Evolutionary conservation across 2,113 vertebrate species (phyloP).

Genomic region (Tupaia chinensis): DNA sequence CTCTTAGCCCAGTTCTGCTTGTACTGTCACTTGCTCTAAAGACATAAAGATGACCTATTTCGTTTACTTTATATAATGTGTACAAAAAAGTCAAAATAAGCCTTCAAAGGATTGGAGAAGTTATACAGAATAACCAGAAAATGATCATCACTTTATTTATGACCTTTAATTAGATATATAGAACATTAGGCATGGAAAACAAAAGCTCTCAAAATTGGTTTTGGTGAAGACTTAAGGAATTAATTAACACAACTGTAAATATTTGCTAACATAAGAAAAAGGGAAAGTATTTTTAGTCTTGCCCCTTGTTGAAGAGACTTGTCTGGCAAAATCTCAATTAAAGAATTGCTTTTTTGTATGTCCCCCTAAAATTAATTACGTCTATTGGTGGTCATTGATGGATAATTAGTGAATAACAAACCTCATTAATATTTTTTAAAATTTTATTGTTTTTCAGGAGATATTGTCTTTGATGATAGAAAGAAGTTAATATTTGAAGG

Average conservation of each 20-base stretch:
- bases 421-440: not conserved
- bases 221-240: not conserved
- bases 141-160: not conserved
- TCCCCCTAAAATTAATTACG: not conserved
- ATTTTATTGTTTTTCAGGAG: not conserved
- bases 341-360: not conserved
- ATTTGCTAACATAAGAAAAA: not conserved
- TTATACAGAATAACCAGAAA: not conserved
- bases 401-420: constrained; percentile 9
- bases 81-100: not conserved
- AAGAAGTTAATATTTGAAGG: not conserved
- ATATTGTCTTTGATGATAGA: not conserved
- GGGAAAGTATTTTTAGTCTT: not conserved
- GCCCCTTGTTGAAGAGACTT: not conserved
- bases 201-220: not conserved
- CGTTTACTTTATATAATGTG: not conserved
- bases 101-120: not conserved
- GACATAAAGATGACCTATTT: not conserved
- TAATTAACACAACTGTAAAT: not conserved
- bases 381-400: not conserved
- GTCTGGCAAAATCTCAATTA: not conserved
- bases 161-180: not conserved
- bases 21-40: not conserved
- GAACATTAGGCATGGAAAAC: not conserved
- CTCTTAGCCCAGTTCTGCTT: not conserved